These are phyloP conservation scores for Elgaria multicarinata DNA, from an alignment of 2,113 vertebrate species.

Conservation along the genomic window DNA sequence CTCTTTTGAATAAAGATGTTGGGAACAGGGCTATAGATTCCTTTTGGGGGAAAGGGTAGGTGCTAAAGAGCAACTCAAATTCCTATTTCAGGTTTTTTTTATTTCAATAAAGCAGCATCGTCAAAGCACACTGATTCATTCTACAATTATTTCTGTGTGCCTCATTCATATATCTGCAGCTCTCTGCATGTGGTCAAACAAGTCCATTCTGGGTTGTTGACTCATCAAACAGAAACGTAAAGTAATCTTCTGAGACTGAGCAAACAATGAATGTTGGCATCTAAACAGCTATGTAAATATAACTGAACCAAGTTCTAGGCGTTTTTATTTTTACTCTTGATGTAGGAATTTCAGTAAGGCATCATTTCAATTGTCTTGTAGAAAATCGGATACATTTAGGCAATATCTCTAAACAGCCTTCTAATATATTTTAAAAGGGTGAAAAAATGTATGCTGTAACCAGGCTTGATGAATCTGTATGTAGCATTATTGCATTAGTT, in stretches of 20 bases:
- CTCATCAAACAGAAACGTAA: conserved; percentile 43
- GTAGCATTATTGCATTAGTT: neutral
- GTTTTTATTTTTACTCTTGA: neutral
- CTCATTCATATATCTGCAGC: conserved; percentile 61
- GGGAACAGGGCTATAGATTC: neutral
- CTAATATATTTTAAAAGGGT: neutral
- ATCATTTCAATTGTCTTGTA: neutral
- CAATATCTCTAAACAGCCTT: neutral
- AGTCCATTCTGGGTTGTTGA: conserved; percentile 61
- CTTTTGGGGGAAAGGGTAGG: neutral
- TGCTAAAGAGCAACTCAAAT: neutral
- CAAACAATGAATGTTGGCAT: conserved; percentile 17
- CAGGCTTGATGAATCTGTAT: neutral
- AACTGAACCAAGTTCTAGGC: neutral
- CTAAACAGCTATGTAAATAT: conserved; percentile 11
- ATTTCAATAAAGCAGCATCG: neutral
- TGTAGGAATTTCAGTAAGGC: neutral
- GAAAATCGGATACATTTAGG: rapidly evolving
- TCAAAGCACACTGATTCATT: conserved; percentile 41
- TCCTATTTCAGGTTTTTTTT: neutral
- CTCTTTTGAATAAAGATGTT: neutral
- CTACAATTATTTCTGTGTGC: neutral
- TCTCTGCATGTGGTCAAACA: conserved; percentile 65
- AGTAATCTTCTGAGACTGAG: conserved; percentile 40
- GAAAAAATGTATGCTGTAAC: neutral